Conservation (phyloP, 2,113 vertebrate genomes). For the Ardeotis arabs region DNA sequence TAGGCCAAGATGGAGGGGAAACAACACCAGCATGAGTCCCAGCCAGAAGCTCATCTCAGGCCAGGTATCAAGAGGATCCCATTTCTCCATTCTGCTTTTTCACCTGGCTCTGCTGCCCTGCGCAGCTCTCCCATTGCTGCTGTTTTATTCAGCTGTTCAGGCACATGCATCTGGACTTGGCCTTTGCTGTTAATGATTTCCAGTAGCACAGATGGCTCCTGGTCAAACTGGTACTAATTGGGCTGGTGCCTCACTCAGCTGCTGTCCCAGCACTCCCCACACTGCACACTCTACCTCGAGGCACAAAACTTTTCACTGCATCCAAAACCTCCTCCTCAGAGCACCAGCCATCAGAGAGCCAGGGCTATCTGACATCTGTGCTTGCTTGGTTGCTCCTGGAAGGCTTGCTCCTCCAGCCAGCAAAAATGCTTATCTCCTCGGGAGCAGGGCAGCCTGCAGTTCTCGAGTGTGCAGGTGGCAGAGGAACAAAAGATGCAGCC, state of each 20-base stretch:
- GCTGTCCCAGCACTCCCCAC: not conserved
- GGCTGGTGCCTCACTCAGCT: not conserved
- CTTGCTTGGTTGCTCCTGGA: not conserved
- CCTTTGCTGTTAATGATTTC: not conserved
- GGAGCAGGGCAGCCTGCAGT: not conserved
- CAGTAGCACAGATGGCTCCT: not conserved
- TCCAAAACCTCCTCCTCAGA: not conserved
- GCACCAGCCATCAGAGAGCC: not conserved
- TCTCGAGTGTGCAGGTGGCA: not conserved
- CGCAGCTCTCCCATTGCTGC: not conserved
- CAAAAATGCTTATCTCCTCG: not conserved
- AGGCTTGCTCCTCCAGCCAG: not conserved
- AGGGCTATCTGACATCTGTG: fast-evolving
- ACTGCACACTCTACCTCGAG: not conserved
- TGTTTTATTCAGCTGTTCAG: not conserved
- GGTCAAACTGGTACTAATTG: not conserved
- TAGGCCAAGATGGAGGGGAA: not conserved
- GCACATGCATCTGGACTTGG: not conserved
- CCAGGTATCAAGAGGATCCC: not conserved
- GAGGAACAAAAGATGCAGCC: not conserved
- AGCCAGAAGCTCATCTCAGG: not conserved
- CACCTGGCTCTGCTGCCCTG: not conserved
- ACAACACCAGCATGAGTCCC: not conserved
- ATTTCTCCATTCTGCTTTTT: not conserved
- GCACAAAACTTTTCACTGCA: not conserved